Base-by-base conservation (phyloP, 2,797 vertebrate species). In the Hapalemur alaotrensis region DNA sequence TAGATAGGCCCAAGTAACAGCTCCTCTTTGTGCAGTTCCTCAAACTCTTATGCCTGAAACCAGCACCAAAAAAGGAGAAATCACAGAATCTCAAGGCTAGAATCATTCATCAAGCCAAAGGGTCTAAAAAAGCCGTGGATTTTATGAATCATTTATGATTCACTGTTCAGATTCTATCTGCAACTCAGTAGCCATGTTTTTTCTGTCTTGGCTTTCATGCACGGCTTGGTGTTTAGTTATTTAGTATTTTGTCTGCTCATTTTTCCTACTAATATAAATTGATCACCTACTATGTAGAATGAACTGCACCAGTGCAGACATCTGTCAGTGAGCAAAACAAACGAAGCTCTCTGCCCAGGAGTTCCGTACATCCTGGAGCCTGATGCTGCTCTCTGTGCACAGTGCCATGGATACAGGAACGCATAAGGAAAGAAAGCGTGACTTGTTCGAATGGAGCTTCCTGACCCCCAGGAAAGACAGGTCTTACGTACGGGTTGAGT, bases 361-460 rank as follows among this genome's bases (percentile, higher is more conserved):
- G 10, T 15, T 11, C 30, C 5, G 11, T 2, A 20, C 9, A 2
- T 23, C 43, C 32, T 18, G 7, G 52, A 5, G 30, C 20, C 4
- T 0, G 4, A 0, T 0, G 15, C 38, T 30, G n/a, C 6, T 4
- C 2, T 9, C n/a, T 2, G 54, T 4, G 18, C 13, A 18, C 3
- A 14, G 12, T 5, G 18, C 57, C 3, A 0, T 2, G 52, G 4
- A 10, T 0, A 5, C 7, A 4, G 11, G 17, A 4, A 3, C 17
- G 14, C 0, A 0, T 14, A 10, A 59, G 57, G 57, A 25, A 6
- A 38, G 72, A 28, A 41, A 35, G 30, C 0, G 8, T 1, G 28
- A 23, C 9, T 28, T 6, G 2, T 10, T 35, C 1, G 0, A 5
- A 0, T 0, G 4, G 32, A 12, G 41, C 43, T n/a, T 28, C 32